These are phyloP conservation scores for Opisthocomus hoazin DNA, from an alignment of 2,113 vertebrate genomes.

Conservation along the genomic window DNA sequence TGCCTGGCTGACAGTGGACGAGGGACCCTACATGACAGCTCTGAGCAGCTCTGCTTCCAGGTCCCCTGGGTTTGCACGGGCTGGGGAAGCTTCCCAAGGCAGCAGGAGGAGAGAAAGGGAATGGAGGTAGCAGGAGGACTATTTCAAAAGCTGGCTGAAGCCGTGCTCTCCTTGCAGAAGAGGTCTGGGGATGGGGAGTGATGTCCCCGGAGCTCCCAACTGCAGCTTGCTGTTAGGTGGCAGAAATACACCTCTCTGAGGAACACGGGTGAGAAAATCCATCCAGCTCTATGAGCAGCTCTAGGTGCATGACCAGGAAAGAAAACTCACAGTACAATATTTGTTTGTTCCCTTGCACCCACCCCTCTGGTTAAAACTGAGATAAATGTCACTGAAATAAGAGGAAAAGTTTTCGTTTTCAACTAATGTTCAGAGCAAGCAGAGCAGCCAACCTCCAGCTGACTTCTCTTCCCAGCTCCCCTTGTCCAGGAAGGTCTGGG, in stretches of 20 bases:
- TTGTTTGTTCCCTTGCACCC: background rate
- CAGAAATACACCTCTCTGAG: background rate
- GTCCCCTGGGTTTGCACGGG: fast-evolving
- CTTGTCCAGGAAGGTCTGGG: background rate
- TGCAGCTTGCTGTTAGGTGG: background rate
- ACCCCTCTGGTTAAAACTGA: background rate
- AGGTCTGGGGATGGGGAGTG: background rate
- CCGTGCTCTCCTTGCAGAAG: background rate
- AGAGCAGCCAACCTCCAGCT: background rate
- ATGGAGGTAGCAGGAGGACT: background rate
- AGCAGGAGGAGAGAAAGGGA: background rate
- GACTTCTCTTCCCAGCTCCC: no score
- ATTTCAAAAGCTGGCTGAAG: background rate
- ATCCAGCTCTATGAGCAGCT: background rate
- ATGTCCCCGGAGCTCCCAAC: background rate
- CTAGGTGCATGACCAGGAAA: background rate
- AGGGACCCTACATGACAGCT: background rate
- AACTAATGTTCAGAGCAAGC: fast-evolving
- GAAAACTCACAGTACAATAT: background rate
- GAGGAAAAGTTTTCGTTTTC: background rate
- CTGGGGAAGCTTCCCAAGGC: background rate
- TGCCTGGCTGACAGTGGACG: fast-evolving
- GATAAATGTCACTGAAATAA: background rate
- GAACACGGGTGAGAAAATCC: background rate
- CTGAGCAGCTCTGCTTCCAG: background rate